A percentile compares a stretch with the other conserved stretches of the same genome.
Evolutionary conservation across 2,113 vertebrate genomes (phyloP).

Genomic region (Datnioides undecimradiatus): DNA sequence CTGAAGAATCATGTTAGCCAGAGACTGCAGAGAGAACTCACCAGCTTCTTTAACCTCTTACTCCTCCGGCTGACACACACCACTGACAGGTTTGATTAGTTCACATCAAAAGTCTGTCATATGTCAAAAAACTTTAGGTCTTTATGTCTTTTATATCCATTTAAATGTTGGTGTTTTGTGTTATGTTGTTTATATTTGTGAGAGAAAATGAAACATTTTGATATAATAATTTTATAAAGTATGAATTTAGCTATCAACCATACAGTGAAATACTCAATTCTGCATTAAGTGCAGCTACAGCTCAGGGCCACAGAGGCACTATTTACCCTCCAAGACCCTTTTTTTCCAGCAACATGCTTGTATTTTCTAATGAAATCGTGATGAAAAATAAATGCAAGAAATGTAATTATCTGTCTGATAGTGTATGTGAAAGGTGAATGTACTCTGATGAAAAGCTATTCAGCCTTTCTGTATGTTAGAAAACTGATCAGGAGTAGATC

Average conservation of each 20-base stretch:
- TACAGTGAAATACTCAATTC: background rate
- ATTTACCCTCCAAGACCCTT: background rate
- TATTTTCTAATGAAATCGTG: constrained; percentile 4
- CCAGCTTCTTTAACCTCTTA: constrained; percentile 86
- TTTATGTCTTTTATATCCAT: background rate
- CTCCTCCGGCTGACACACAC: constrained; percentile 83
- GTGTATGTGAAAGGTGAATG: background rate
- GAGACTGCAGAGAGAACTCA: constrained; percentile 92
- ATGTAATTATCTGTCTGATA: background rate
- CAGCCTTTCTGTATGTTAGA: constrained; percentile 4
- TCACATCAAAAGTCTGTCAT: background rate
- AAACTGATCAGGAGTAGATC: constrained; percentile 23
- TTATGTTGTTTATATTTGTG: background rate
- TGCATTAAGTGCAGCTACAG: background rate
- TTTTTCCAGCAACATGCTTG: background rate
- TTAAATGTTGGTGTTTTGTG: background rate
- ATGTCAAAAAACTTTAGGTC: background rate
- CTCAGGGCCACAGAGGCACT: constrained; percentile 20
- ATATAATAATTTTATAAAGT: background rate
- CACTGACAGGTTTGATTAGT: constrained; percentile 87
- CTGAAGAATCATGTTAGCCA: constrained; percentile 86
- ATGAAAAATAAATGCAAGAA: constrained; percentile 15
- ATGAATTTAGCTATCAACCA: background rate
- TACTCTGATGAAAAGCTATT: background rate
- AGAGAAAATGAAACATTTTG: too few species aligned